Base-by-base conservation (phyloP, 2,888 invertebrate genomes). In the Timandra comae region DNA sequence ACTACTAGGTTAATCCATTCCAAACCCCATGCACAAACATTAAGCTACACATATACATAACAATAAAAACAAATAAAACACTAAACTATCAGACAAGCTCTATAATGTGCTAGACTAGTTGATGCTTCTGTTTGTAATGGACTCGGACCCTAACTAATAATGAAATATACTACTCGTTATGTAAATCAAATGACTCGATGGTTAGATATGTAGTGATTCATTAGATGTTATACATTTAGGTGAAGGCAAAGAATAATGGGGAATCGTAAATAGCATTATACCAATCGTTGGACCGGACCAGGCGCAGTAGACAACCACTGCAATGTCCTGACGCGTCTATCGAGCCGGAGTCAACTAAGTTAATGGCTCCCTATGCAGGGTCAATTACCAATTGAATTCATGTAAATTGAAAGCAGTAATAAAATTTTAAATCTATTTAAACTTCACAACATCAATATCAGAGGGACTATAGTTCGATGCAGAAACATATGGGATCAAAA, bases 381-480 rank as follows among this genome's bases (percentile, higher is more conserved):
- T 63, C 33, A 69, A 63, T 65, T 64, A 61, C 61, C 63, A 50
- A 58, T 48, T 57, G 1, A 16, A 16, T 46, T 36, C 46, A 60
- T 36, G 30, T 35, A 60, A 54, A 49, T 62, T 42, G 49, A 62
- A 73, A 73, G 74, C 74, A 10, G 63, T 60, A 68, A 66, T 69
- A 60, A 68, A 63, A 69, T 61, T 67, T 65, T 56, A 53, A 63
- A 61, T 56, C 65, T 65, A 75, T 76, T 16, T 16, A 31, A 71
- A 78, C 70, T 70, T 63, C 70, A 85, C 84, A 82, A 85, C 84
- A 84, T 69, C 82, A 76, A 84, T 77, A 75, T 76, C 66, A 67
- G 71, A 75, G 77, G 75, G 75, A 65, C 81, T 82, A 79, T 72
- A 63, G 41, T n/a, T 79, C 67, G 75, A 81, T 81, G 80, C 84